These are phyloP conservation scores for Agrotis exclamationis DNA, from an alignment of 2,888 invertebrate genomes.

Conservation along the genomic window DNA sequence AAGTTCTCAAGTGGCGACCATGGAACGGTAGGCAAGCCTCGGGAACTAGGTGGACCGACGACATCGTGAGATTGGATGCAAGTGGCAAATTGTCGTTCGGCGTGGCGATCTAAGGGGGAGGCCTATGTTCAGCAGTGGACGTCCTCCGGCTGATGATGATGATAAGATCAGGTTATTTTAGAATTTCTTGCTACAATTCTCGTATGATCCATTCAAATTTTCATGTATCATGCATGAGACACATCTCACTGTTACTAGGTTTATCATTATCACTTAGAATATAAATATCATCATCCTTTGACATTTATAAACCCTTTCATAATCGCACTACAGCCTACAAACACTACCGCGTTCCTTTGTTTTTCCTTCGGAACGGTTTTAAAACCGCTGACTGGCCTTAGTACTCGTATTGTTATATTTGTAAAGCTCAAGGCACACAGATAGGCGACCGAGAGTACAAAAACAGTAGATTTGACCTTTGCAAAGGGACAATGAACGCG, in stretches of 20 bases:
- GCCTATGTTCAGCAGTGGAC: too few relatives aligned
- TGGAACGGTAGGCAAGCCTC: too few relatives aligned
- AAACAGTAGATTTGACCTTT: conserved; percentile 81
- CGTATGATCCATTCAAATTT: too few relatives aligned
- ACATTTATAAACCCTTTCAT: not conserved
- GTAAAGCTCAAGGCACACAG: conserved; percentile 48
- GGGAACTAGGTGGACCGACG: too few relatives aligned
- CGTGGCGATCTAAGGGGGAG: too few relatives aligned
- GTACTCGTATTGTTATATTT: conserved; percentile 43
- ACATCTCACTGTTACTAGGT: too few relatives aligned
- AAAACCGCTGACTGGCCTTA: not conserved
- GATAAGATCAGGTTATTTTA: not conserved
- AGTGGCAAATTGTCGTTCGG: too few relatives aligned
- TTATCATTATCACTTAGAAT: too few relatives aligned
- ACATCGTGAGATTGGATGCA: too few relatives aligned
- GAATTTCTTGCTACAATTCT: not conserved
- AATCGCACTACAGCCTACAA: not conserved
- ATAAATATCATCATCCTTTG: not conserved
- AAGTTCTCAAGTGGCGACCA: too few relatives aligned
- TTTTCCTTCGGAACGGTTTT: conserved; percentile 14
- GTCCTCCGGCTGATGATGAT: too few relatives aligned
- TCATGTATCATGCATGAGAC: too few relatives aligned
- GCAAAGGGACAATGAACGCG: conserved; percentile 81
- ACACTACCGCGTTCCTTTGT: conserved; percentile 7
- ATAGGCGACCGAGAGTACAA: conserved; percentile 58